These are phyloP conservation scores for Amorpha juglandis DNA, from an alignment of 2,888 invertebrate species.

Conservation along the genomic window DNA sequence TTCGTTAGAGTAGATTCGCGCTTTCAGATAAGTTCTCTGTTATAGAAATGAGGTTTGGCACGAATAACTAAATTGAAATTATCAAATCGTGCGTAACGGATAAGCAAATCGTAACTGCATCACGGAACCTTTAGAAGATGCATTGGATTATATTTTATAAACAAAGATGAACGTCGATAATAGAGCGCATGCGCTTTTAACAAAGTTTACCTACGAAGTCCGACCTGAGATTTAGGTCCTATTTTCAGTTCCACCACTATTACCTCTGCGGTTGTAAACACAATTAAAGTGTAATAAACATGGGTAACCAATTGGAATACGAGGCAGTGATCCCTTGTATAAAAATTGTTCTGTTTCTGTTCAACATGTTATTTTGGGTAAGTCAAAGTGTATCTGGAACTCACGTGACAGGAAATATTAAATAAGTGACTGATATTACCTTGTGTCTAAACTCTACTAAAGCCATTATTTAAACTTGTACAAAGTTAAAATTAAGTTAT, in stretches of 20 bases:
- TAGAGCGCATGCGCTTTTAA: conserved; percentile 64
- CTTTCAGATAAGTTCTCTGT: neutral
- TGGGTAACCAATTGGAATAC: conserved; percentile 90
- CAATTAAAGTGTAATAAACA: conserved; percentile 46
- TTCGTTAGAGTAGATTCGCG: no score
- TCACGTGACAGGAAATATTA: no score
- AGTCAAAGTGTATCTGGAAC: neutral
- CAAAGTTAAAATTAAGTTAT: no score
- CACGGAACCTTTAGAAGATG: neutral
- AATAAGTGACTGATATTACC: no score
- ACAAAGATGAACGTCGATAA: conserved; percentile 55
- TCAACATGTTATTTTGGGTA: conserved; percentile 93
- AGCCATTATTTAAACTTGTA: no score
- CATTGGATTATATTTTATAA: conserved; percentile 53
- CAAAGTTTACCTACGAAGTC: conserved; percentile 29
- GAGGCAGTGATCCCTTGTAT: conserved; percentile 90
- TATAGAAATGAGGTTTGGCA: neutral
- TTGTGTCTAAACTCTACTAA: no score
- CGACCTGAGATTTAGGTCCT: neutral
- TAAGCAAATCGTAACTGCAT: neutral
- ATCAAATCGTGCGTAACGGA: conserved; percentile 1
- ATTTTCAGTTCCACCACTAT: neutral
- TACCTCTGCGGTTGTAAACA: neutral
- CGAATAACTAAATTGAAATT: neutral
- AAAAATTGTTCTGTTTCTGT: conserved; percentile 90